Evolutionary conservation across 2,797 vertebrate genomes (phyloP), one percentile per base, ranked within the genome.

Genomic region (Rhinichthys osculus): DNA sequence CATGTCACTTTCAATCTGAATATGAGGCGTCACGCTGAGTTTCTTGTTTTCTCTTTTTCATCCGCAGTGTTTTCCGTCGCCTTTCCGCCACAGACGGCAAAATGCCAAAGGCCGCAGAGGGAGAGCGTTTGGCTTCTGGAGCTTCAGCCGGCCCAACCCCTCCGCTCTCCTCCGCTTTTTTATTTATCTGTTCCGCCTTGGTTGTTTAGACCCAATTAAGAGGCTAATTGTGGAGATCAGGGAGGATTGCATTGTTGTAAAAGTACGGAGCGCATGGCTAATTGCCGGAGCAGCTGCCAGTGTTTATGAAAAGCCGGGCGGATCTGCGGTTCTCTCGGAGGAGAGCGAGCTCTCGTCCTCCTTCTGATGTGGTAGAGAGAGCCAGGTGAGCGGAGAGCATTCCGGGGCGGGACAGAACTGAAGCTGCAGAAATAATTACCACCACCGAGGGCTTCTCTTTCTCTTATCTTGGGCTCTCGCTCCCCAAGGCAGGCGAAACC

Each of bases 191-290:
- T 93, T 95, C 92, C 92, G 92, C 93, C 93, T 94, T 91, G 90
- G 92, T 95, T 95, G 92, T 95, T 95, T 94, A 95, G 94, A 94
- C 89, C 92, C 95, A 95, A 96, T 96, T 96, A 96, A 94, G 92
- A 87, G 93, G 91, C 92, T 95, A 95, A 96, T 96, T 95, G 94
- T 94, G 89, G 92, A 90, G 93, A 93, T 94, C 93, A 94, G 92
- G 90, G 93, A 94, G 94, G 92, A 94, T 90, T 86, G 91, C 93
- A 93, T 94, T 94, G 92, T 92, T 94, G 94, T 94, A 94, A 95
- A 95, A 95, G 93, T 94, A 94, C 92, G 93, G 91, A 94, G 91
- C 90, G 92, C 93, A 93, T 93, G 92, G 94, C 93, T 96, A 94
- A 95, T 95, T 95, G 94, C 93, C 92, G 88, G 87, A 93, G 93